These are phyloP conservation scores for Drosophila setifemur DNA, from an alignment of 1,140 invertebrate species.

Conservation along the genomic window DNA sequence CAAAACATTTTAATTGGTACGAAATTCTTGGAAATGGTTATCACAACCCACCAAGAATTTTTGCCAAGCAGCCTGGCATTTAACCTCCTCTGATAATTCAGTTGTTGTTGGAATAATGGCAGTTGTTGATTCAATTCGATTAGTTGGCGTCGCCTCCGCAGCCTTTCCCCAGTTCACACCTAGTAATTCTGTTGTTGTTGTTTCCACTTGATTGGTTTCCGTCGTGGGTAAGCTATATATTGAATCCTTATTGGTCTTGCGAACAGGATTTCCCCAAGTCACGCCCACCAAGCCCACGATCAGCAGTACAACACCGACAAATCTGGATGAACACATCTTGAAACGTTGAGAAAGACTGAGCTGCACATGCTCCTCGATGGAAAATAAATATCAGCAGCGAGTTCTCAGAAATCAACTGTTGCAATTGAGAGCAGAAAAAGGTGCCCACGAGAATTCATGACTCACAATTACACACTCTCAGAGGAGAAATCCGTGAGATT, in stretches of 20 bases:
- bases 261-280: too few relatives aligned
- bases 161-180: too few relatives aligned
- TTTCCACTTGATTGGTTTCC: too few relatives aligned
- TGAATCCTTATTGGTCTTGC: too few relatives aligned
- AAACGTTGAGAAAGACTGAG: conserved; percentile 18
- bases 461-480: too few relatives aligned
- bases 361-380: not conserved
- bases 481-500: too few relatives aligned
- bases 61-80: conserved; percentile 6
- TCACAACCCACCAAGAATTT: conserved; percentile 19
- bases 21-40: not conserved
- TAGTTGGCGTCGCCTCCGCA: too few relatives aligned
- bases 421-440: not conserved
- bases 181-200: too few relatives aligned
- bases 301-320: not conserved
- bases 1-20: not conserved
- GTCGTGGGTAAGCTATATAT: too few relatives aligned
- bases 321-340: conserved; percentile 20
- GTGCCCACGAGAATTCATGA: too few relatives aligned
- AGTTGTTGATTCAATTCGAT: not conserved
- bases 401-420: not conserved
- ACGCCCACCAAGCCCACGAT: not conserved
- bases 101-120: not conserved
- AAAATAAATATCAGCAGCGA: not conserved
- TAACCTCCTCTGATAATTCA: not conserved